Percentiles rank a stretch among this genome's conserved stretches.
phyloP scores from a whole-genome alignment of 2,113 vertebrate genomes.

The Callospermophilus lateralis region DNA sequence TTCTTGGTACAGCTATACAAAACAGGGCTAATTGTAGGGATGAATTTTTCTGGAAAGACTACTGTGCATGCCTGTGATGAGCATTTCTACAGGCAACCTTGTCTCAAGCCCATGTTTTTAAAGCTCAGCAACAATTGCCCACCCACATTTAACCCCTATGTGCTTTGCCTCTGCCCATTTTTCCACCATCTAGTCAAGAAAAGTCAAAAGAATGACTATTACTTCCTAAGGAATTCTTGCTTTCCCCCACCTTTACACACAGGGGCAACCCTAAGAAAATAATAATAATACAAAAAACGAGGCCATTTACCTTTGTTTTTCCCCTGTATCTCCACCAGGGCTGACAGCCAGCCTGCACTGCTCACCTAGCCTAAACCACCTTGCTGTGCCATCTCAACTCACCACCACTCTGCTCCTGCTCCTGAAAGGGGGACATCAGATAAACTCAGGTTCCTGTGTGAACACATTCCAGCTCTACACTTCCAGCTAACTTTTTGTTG shows the following conservation, averaged over 20 bases:
- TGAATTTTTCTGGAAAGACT: background rate
- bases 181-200: background rate
- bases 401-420: background rate
- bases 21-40: background rate
- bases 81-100: background rate
- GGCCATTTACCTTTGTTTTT: background rate
- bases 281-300: background rate
- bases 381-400: background rate
- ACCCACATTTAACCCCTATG: background rate
- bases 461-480: background rate
- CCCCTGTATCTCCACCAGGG: background rate
- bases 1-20: slow-evolving; percentile 34
- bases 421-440: background rate
- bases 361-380: background rate
- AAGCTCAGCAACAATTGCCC: background rate
- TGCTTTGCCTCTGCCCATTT: background rate
- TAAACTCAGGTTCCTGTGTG: background rate
- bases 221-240: background rate
- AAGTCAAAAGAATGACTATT: background rate
- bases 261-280: background rate
- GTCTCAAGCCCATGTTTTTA: background rate
- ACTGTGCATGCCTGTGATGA: background rate
- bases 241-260: background rate
- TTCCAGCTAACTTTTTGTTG: slow-evolving; percentile 29
- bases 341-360: background rate